Conservation (phyloP, 2,888 invertebrate species). For the Trisateles emortualis region DNA sequence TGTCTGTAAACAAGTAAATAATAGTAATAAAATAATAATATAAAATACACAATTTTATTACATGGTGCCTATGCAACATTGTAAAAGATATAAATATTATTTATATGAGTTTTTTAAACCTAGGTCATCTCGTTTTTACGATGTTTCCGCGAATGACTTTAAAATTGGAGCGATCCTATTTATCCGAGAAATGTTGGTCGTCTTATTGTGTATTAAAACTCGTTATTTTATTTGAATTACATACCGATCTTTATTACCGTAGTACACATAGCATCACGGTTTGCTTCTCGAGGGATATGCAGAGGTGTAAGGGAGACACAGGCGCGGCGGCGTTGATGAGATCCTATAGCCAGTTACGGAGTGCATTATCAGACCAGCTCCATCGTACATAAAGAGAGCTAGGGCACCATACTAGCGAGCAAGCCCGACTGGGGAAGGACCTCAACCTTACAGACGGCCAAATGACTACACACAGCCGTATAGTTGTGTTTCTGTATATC, state of each 20-base stretch:
- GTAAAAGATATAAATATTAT: slow-evolving; percentile 52
- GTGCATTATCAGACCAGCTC: too few species aligned
- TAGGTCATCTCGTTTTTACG: slow-evolving; percentile 47
- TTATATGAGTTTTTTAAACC: slow-evolving; percentile 53
- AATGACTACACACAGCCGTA: too few species aligned
- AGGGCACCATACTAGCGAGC: too few species aligned
- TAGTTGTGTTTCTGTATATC: too few species aligned
- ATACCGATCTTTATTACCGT: slow-evolving; percentile 7
- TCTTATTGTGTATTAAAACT: slow-evolving; percentile 33
- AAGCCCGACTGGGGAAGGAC: too few species aligned
- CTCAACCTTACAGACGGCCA: too few species aligned
- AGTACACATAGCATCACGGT: too few species aligned
- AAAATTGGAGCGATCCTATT: slow-evolving; percentile 44
- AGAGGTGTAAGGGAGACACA: too few species aligned
- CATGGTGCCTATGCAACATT: slow-evolving; percentile 40
- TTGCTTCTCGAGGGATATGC: too few species aligned
- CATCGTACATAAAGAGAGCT: too few species aligned
- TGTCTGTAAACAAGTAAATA: slow-evolving; percentile 24
- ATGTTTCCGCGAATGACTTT: slow-evolving; percentile 48
- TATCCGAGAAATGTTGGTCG: slow-evolving; percentile 28
- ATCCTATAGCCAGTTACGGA: too few species aligned
- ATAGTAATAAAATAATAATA: slow-evolving; percentile 41
- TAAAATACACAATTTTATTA: slow-evolving; percentile 48
- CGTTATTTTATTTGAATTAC: slow-evolving; percentile 9
- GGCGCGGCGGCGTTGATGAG: too few species aligned